Conservation (phyloP, 1,140 invertebrate species). For the Drosophila pallidifrons region DNA sequence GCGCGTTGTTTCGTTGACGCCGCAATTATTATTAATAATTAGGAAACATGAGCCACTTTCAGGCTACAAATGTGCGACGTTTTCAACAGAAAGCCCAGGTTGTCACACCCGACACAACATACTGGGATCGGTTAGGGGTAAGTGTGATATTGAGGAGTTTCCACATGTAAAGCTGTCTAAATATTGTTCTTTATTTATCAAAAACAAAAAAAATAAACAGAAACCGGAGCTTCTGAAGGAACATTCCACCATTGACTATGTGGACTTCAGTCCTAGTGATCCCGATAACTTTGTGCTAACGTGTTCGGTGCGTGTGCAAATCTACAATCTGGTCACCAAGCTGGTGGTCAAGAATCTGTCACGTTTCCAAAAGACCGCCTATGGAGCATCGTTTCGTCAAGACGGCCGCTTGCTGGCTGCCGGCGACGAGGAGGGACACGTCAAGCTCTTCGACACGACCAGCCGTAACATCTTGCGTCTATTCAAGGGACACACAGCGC, state of each 20-base stretch:
- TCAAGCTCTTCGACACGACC: conserved; percentile 95
- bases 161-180: background rate
- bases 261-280: conserved; percentile 95
- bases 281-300: conserved; percentile 96
- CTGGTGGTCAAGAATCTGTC: conserved; percentile 93
- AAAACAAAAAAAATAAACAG: conserved; percentile 87
- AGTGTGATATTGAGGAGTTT: conserved; percentile 66
- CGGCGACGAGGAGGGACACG: conserved; percentile 94
- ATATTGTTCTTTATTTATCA: background rate
- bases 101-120: conserved; percentile 90
- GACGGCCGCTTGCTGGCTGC: conserved; percentile 94
- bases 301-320: conserved; percentile 94
- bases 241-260: conserved; percentile 95
- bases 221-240: conserved; percentile 95
- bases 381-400: conserved; percentile 93
- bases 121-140: conserved; percentile 94
- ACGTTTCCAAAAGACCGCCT: conserved; percentile 93
- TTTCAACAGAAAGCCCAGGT: conserved; percentile 89
- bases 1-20: background rate
- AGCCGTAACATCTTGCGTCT: conserved; percentile 91
- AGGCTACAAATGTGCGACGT: conserved; percentile 90
- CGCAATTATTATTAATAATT: background rate
- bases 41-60: conserved; percentile 86
- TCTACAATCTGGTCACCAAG: conserved; percentile 96
- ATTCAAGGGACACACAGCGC: conserved; percentile 86